Evolutionary conservation across 2,888 invertebrate species (phyloP), one percentile per base, ranked within the genome.

Genomic region (Ganaspis brasiliensis): DNA sequence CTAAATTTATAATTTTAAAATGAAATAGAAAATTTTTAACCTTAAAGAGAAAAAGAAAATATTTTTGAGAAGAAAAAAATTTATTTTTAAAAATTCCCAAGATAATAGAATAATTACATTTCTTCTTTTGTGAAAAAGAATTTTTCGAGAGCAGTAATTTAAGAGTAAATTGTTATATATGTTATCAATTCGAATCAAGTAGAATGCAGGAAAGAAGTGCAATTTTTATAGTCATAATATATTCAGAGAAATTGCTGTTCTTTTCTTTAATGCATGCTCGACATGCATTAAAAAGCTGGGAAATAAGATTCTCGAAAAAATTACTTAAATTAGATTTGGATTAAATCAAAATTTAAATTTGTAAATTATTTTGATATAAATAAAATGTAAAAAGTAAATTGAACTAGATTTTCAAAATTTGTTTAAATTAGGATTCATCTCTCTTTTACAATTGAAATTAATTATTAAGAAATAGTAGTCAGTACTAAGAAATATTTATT

Each of bases 191-290:
- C 31, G 6, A 4, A 6, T 31, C 31, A 31, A 31, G 31, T 31
- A n/a, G 14, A 14, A 26, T 16, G 26, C 16, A 31, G 24, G 59
- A 31, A 35, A 31, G 31, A 31, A n/a, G 9, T 59, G 59, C 26
- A 59, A 59, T 59, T 59, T 59, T 59, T 5, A 9, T 59, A 59
- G 59, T n/a, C n/a, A 6, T 59, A 59, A n/a, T 59, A 59, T 59
- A 26, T 59, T 59, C 31, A 59, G 3, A 31, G 31, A 59, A 59
- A 59, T 59, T 59, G 59, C 31, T 59, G 14, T 59, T 31, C 59
- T 59, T 57, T n/a, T 55, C 21, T 21, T 55, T 24, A 6, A 14
- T 57, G 56, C 56, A 57, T 57, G 56, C 24, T 21, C 10, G 55
- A 10, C 2, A 19, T 9, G 21, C 55, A 55, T 55, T 55, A 55